Percentiles rank a stretch among this genome's conserved stretches.
These are phyloP conservation scores for Hippocampus comes DNA, from an alignment of 2,113 vertebrate genomes.

Conservation along the genomic window DNA sequence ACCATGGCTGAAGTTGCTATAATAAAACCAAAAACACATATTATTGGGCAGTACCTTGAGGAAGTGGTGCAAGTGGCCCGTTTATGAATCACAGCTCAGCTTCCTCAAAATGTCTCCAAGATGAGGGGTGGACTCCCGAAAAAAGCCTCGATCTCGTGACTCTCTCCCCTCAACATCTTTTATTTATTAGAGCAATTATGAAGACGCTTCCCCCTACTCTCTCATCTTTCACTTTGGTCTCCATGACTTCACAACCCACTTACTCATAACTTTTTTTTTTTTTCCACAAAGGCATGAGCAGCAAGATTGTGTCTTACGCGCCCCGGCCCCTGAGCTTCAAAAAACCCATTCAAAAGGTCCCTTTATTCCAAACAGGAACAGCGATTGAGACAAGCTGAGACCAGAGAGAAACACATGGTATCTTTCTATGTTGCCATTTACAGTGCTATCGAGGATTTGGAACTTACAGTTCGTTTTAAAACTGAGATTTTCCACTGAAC, in stretches of 20 bases:
- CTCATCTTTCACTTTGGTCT: neutral
- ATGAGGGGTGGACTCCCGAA: neutral
- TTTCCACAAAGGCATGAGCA: neutral
- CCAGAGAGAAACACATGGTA: neutral
- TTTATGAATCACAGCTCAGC: neutral
- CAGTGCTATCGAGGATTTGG: no score
- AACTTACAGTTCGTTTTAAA: no score
- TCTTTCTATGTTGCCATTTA: neutral
- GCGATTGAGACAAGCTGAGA: neutral
- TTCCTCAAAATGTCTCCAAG: neutral
- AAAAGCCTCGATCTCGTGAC: neutral
- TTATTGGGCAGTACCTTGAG: neutral
- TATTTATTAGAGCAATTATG: neutral
- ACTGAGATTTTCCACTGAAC: neutral
- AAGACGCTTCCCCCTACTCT: neutral
- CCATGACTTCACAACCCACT: slow-evolving; percentile 10
- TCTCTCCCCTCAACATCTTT: neutral
- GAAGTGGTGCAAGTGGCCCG: neutral
- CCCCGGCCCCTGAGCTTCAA: neutral
- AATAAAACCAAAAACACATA: neutral
- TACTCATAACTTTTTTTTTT: neutral
- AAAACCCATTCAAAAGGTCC: neutral
- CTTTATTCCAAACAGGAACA: neutral
- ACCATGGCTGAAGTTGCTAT: slow-evolving; percentile 67
- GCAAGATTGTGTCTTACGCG: neutral